A percentile compares a stretch with the other conserved stretches of the same genome.
phyloP scores from a whole-genome alignment of 2,888 invertebrate genomes.

The Anoplius nigerrimus region DNA sequence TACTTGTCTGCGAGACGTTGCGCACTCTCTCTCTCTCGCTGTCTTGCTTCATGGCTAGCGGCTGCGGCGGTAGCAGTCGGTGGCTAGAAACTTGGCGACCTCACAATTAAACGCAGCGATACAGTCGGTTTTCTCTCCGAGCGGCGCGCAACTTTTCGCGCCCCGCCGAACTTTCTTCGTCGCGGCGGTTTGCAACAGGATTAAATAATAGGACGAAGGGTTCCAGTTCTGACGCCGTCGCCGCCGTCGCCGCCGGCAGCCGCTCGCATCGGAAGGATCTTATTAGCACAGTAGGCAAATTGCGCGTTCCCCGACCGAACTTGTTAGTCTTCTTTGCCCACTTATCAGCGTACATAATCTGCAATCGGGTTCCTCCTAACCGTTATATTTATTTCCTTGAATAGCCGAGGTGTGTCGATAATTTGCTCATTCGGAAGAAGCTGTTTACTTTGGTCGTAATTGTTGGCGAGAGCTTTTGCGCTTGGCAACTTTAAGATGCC shows the following conservation, averaged over 20 bases:
- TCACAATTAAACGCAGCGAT: conserved; percentile 51
- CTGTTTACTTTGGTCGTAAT: no score
- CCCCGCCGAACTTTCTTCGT: neutral
- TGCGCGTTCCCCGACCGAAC: no score
- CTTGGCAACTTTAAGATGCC: no score
- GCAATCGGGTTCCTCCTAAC: no score
- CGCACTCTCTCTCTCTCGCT: conserved; percentile 7
- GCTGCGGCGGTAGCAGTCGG: conserved; percentile 3
- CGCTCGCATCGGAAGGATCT: conserved; percentile 4
- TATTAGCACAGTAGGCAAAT: conserved; percentile 1
- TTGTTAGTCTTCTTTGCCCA: no score
- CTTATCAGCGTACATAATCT: no score
- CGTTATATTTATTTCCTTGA: no score
- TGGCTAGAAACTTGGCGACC: conserved; percentile 44
- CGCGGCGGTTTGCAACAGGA: neutral
- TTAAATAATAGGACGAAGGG: conserved; percentile 6
- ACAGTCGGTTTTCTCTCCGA: conserved; percentile 23
- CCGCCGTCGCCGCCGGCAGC: neutral
- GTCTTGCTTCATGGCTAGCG: neutral
- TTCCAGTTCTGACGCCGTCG: neutral
- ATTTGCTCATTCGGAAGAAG: no score
- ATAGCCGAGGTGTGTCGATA: no score
- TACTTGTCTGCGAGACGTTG: neutral
- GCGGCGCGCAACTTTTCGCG: neutral
- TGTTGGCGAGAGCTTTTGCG: no score